Evolutionary conservation across 2,113 vertebrate species (phyloP).

Genomic region (Lasiurus borealis): DNA sequence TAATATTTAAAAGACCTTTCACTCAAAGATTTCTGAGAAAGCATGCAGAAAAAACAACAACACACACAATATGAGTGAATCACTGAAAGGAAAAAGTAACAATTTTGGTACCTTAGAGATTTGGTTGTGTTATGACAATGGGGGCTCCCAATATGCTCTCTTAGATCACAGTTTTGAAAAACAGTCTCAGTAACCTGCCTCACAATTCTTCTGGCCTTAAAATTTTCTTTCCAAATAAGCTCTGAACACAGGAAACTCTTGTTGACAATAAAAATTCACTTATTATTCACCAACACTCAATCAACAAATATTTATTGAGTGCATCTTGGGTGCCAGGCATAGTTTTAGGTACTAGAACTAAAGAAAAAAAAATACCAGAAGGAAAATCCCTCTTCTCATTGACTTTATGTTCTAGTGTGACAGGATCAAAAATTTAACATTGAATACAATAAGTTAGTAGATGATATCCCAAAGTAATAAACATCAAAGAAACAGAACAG

Average conservation of each 20-base stretch:
- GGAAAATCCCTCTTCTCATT: background rate
- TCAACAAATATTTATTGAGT: background rate
- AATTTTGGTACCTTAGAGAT: no score
- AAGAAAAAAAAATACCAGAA: background rate
- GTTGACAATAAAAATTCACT: background rate
- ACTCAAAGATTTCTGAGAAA: background rate
- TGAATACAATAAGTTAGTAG: background rate
- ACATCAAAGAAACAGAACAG: background rate
- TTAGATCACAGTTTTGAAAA: background rate
- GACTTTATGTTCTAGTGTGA: background rate
- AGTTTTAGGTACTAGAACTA: background rate
- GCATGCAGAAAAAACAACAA: background rate
- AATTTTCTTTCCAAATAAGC: background rate
- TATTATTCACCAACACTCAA: background rate
- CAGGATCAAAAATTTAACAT: background rate
- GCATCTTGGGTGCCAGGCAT: background rate
- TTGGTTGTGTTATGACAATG: no score
- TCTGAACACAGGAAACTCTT: background rate
- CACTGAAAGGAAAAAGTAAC: background rate
- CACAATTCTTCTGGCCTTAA: background rate
- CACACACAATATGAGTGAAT: background rate
- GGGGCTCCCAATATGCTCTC: background rate
- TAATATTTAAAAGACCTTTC: background rate
- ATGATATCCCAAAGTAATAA: background rate
- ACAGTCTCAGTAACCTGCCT: background rate